Evolutionary conservation across 2,888 invertebrate genomes (phyloP).

Genomic region (Deroplatys truncata): DNA sequence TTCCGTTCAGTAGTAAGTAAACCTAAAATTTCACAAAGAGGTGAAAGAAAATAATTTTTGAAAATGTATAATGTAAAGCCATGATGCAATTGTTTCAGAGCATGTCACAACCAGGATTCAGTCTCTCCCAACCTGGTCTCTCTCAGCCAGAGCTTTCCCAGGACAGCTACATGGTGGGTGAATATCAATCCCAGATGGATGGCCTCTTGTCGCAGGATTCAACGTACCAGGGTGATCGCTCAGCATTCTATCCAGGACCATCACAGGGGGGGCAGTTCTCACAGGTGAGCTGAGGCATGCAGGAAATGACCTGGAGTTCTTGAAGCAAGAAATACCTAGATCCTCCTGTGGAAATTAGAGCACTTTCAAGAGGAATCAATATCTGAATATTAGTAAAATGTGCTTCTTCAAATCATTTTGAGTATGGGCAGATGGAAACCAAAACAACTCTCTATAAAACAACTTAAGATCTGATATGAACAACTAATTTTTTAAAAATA

Average conservation of each 20-base stretch:
- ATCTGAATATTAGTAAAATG: too few species aligned
- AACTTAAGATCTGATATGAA: neutral
- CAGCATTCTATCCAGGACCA: conserved; percentile 35
- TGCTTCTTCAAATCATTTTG: neutral
- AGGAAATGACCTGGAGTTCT: too few species aligned
- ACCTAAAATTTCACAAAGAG: too few species aligned
- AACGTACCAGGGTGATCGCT: conserved; percentile 66
- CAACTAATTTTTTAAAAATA: neutral
- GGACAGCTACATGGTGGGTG: conserved; percentile 76
- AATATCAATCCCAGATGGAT: conserved; percentile 91
- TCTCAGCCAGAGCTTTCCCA: conserved; percentile 72
- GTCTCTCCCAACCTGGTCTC: conserved; percentile 62
- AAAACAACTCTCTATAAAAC: neutral
- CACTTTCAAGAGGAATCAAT: neutral
- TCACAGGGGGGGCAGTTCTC: conserved; percentile 46
- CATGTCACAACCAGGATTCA: conserved; percentile 64
- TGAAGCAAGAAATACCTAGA: neutral
- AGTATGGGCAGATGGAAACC: neutral
- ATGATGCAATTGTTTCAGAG: conserved; percentile 59
- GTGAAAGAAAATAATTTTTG: too few species aligned
- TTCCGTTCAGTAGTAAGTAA: too few species aligned
- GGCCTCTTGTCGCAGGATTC: conserved; percentile 91
- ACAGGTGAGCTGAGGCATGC: conserved; percentile 34
- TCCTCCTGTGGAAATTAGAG: neutral
- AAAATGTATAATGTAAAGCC: too few species aligned